Evolutionary conservation across 2,113 vertebrate species (phyloP), one percentile per base, ranked within the genome.

Genomic region (Halcyon senegalensis): DNA sequence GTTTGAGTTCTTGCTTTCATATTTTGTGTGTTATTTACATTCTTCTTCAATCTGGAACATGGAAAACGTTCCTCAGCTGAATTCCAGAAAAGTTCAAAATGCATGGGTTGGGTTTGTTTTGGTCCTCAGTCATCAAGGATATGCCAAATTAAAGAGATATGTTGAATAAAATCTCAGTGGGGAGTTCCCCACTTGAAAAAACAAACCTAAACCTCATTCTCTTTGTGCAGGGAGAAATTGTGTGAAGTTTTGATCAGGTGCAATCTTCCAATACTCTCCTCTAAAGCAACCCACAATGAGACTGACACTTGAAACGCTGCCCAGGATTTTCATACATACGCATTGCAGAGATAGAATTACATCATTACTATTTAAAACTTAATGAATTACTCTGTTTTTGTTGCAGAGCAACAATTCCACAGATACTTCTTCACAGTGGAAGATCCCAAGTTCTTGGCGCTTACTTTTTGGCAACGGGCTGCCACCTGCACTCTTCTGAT

Each of bases 391-490:
- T 87, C 59, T 95, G n/a, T 31, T 89, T 81, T 96, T 94, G 18
- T 97, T 95, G 68, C 96, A 98, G 98, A 75, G 55, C 35, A 83
- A 85, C 15, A 68, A 51, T 89, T 87, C 90, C 39, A 25, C 89
- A 56, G 74, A 85, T 37, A 56, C 90, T 39, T 56, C 97, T 16
- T 95, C 97, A 30, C 98, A 96, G 2, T 99, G 99, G 99, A 99
- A 98, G 97, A 98, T 98, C 59, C 99, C 99, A 0, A 97, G 98
- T 73, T 99, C 99, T 21, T 99, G 99, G 99, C 98, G 95, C 87
- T 97, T 99, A 7, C 98, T 99, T 48, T 99, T 99, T 77, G 99
- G 99, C 75, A 99, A 94, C 2, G 99, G 99, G 18, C 98, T 99
- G 69, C 99, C 99, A 13, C 99, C 99, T 64, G 98, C 99, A 0